Evolutionary conservation across 1,140 invertebrate species (phyloP).

Genomic region (Tribolium castaneum): DNA sequence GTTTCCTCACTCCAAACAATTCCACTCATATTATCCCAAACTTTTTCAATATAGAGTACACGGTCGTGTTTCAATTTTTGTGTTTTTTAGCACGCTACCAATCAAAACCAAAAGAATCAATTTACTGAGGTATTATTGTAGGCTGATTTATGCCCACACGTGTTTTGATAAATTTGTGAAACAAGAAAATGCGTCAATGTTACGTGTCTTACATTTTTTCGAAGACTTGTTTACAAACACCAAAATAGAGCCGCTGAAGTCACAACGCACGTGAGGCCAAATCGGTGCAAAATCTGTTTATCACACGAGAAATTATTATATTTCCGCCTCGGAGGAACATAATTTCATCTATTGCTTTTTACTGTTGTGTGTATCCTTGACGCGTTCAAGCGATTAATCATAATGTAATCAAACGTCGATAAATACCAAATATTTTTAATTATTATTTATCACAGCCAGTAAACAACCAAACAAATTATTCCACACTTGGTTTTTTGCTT

Average conservation of each 20-base stretch:
- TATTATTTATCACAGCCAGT: slow-evolving; percentile 11
- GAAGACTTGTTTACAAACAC: slow-evolving; percentile 20
- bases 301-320: not conserved
- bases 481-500: not conserved
- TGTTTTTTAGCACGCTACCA: slow-evolving; percentile 9
- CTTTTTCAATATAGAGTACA: slow-evolving; percentile 15
- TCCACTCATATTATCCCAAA: slow-evolving; percentile 3
- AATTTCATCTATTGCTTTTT: not conserved
- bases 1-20: slow-evolving; percentile 3
- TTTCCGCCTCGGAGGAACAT: too few relatives aligned
- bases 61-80: not conserved
- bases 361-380: not conserved
- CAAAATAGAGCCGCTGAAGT: not conserved
- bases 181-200: slow-evolving; percentile 3
- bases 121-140: slow-evolving; percentile 3
- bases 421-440: not conserved
- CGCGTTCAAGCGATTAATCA: not conserved
- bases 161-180: slow-evolving; percentile 15
- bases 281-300: not conserved
- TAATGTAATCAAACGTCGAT: not conserved
- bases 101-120: not conserved
- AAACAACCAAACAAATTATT: slow-evolving; percentile 13
- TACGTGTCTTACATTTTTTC: slow-evolving; percentile 17
- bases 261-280: not conserved
- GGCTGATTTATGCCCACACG: slow-evolving; percentile 20